These are phyloP conservation scores for Sigmodon hispidus DNA, from an alignment of 2,113 vertebrate genomes.

Conservation along the genomic window DNA sequence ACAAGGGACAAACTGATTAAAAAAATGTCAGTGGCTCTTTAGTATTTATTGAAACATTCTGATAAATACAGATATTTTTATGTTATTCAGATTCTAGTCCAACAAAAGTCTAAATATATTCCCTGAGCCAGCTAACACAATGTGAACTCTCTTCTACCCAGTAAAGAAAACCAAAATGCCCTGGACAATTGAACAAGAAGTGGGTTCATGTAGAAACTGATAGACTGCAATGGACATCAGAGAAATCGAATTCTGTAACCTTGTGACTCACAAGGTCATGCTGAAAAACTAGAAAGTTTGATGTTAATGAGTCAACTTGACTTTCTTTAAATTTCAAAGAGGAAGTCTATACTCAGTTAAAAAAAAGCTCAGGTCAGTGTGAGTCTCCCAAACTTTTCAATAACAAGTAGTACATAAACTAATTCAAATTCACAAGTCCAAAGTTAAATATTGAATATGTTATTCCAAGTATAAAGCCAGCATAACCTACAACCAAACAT, in stretches of 20 bases:
- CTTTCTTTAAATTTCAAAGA: constrained; percentile 51
- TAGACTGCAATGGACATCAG: constrained; percentile 57
- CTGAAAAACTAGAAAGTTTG: constrained; percentile 39
- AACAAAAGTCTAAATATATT: neutral
- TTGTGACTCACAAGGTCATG: neutral
- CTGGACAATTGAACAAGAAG: neutral
- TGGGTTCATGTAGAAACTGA: constrained; percentile 28
- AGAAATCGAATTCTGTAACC: constrained; percentile 74
- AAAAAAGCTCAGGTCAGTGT: neutral
- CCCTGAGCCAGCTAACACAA: neutral
- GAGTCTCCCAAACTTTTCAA: neutral
- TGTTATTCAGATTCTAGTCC: neutral
- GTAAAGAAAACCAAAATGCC: neutral
- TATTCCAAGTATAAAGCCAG: neutral
- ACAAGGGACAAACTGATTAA: neutral
- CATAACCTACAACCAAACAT: neutral
- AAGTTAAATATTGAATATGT: neutral
- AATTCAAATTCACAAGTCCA: neutral
- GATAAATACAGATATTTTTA: neutral
- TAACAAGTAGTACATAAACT: neutral
- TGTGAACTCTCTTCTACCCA: neutral
- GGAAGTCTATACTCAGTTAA: neutral
- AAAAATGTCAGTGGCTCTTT: neutral
- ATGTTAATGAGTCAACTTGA: constrained; percentile 55
- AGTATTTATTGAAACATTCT: neutral